Evolutionary conservation across 2,113 vertebrate species (phyloP), one percentile per base, ranked within the genome.

Genomic region (Etia nguti): DNA sequence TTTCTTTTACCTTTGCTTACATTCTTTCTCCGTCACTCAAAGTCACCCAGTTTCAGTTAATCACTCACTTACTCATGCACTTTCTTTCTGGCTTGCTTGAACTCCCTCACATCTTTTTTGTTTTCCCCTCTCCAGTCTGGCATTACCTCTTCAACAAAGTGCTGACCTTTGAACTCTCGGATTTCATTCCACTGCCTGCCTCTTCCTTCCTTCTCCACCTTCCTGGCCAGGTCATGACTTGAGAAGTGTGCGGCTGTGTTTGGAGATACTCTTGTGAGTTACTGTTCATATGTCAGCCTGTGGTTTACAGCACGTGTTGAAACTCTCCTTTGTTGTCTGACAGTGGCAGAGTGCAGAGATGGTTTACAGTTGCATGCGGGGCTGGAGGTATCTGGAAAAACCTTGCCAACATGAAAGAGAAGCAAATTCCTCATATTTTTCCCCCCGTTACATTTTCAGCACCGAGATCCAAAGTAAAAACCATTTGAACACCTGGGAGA

Each of bases 391-490:
- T 89, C 70, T 82, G 31, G 15, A 82, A 85, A 84, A 87, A 57
- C 20, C 57, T 77, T 68, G 70, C 92, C 88, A 87, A 93, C 94
- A 94, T 81, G 89, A 94, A 86, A 86, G 68, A 82, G 65, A 86
- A 85, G 83, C 57, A 87, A 94, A 96, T 94, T 94, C 93, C 85
- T 93, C 12, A 84, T 90, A 95, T 94, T 88, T 93, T 79, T 16
- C 65, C 38, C 34, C 11, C 43, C 3, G 22, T 82, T 24, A 34
- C 55, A 79, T 83, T 84, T 88, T 86, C 36, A 81, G 56, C 84
- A 82, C 57, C 43, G 22, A 41, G 26, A 56, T 20, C 73, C 73
- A 52, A 34, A 52, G 10, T 59, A 41, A 83, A 77, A 86, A 86
- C 52, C 75, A 79, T 60, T 59, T 48, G 36, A 82, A 52, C n/a